Percentiles rank a stretch among this genome's conserved stretches.
Conservation (phyloP, 2,888 invertebrate genomes). For the Drosophila borealis region DNA sequence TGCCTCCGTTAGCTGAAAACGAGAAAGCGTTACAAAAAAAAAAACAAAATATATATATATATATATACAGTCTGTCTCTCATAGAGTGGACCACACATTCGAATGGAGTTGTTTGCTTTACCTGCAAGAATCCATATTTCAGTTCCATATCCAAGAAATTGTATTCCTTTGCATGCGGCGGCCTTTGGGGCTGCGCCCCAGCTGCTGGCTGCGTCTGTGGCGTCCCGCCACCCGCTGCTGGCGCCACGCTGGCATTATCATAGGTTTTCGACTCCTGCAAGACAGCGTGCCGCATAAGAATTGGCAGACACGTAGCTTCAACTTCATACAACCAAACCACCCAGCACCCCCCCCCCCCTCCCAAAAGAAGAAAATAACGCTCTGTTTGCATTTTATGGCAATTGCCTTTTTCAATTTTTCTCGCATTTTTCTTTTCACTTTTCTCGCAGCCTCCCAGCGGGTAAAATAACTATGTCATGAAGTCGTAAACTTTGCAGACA, state of each 20-base stretch:
- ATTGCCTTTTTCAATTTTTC: slow-evolving; percentile 57
- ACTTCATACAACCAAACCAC: not conserved
- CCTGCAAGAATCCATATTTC: slow-evolving; percentile 97
- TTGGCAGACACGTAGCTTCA: slow-evolving; percentile 24
- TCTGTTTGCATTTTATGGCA: slow-evolving; percentile 47
- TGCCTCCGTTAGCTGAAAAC: slow-evolving; percentile 94
- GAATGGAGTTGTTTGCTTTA: slow-evolving; percentile 82
- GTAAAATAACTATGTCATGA: slow-evolving; percentile 46
- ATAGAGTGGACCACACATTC: slow-evolving; percentile 1
- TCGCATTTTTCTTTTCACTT: slow-evolving; percentile 35
- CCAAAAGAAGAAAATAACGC: slow-evolving; percentile 17
- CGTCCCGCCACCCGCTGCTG: slow-evolving; percentile 41
- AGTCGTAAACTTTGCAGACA: slow-evolving; percentile 49
- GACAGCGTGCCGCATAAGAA: slow-evolving; percentile 26
- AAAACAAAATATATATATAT: not conserved
- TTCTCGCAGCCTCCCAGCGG: slow-evolving; percentile 19
- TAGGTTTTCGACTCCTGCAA: slow-evolving; percentile 84
- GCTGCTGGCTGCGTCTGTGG: slow-evolving; percentile 84
- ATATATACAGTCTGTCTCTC: slow-evolving; percentile 1
- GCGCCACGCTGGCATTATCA: slow-evolving; percentile 81
- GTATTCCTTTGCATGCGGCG: slow-evolving; percentile 91
- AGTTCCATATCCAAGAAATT: slow-evolving; percentile 96
- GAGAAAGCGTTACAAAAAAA: slow-evolving; percentile 8
- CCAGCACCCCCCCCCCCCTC: too few species aligned
- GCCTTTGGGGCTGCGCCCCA: slow-evolving; percentile 85